Conservation (phyloP, 2,113 vertebrate species). For the Odocoileus hemionus region DNA sequence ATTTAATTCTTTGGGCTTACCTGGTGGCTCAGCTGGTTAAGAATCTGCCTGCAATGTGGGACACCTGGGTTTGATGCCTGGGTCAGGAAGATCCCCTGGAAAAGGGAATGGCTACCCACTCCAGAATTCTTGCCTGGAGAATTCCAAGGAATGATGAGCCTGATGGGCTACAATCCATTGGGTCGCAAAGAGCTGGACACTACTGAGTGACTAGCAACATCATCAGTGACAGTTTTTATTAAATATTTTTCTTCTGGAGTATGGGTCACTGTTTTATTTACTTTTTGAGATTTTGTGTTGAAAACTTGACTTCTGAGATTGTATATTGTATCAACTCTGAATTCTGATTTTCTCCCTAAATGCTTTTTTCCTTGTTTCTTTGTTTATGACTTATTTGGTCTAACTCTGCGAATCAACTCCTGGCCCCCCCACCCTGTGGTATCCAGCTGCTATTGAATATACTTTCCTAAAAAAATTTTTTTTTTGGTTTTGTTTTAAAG, state of each 20-base stretch:
- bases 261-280: background rate
- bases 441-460: background rate
- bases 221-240: background rate
- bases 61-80: background rate
- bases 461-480: background rate
- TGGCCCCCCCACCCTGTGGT: background rate
- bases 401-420: background rate
- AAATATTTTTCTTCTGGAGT: background rate
- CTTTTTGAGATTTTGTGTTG: background rate
- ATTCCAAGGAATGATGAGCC: background rate
- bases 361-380: background rate
- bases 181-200: background rate
- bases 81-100: background rate
- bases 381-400: background rate
- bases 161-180: background rate
- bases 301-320: background rate
- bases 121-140: background rate
- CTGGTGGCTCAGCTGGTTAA: background rate
- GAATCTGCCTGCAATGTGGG: background rate
- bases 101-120: background rate
- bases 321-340: background rate
- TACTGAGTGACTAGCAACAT: background rate
- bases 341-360: background rate
- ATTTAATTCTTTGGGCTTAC: background rate
- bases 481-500: background rate